phyloP scores from a whole-genome alignment of 2,113 vertebrate species.

The Catharus minimus region DNA sequence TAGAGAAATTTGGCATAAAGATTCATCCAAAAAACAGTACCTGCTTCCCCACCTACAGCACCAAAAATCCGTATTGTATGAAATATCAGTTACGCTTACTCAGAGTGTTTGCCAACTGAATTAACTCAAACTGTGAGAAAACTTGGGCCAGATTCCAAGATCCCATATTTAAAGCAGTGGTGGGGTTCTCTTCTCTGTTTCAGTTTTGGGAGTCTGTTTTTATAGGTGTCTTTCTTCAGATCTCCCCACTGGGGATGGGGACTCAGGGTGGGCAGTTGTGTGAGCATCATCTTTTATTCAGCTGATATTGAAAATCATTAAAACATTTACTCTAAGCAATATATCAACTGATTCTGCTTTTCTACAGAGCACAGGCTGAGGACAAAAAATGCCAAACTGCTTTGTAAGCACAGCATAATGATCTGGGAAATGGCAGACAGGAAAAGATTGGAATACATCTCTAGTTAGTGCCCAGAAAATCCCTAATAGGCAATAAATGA shows the following conservation, averaged over 20 bases:
- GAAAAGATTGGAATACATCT: background rate
- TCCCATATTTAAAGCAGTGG: background rate
- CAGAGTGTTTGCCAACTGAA: background rate
- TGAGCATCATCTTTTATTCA: background rate
- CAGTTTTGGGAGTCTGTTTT: background rate
- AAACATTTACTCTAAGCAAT: background rate
- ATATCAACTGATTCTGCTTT: background rate
- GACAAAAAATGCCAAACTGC: background rate
- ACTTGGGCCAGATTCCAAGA: background rate
- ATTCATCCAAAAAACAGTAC: background rate
- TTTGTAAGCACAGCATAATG: background rate
- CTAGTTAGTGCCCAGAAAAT: background rate
- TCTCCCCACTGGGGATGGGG: fast-evolving
- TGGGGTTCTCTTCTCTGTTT: background rate
- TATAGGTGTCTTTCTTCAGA: background rate
- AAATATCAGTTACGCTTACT: background rate
- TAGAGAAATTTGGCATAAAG: background rate
- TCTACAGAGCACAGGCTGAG: background rate
- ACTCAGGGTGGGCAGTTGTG: background rate
- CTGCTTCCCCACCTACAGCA: background rate
- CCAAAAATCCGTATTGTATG: background rate
- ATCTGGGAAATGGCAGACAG: background rate
- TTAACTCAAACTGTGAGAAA: background rate
- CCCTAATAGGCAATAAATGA: background rate
- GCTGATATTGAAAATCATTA: background rate